phyloP scores from a whole-genome alignment of 2,113 vertebrate species.

The Lasiurus cinereus region DNA sequence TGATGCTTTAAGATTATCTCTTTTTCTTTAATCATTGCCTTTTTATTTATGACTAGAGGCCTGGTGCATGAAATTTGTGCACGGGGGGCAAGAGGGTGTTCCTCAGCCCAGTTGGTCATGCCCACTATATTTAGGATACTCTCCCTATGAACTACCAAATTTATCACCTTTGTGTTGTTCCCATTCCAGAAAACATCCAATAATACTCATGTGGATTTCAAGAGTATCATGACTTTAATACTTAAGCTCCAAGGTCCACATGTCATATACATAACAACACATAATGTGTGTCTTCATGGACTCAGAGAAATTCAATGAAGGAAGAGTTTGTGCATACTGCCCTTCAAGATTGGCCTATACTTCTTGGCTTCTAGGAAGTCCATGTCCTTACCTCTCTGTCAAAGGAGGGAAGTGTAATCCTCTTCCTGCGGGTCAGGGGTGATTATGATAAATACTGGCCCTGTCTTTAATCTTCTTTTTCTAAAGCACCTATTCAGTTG shows the following conservation, averaged over 20 bases:
- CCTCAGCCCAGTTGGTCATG: not conserved
- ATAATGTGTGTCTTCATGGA: not conserved
- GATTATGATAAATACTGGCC: not conserved
- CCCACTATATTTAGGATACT: not conserved
- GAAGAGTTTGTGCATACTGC: not conserved
- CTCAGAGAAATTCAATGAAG: not conserved
- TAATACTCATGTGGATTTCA: not conserved
- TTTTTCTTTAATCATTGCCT: no score
- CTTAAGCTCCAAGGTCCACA: not conserved
- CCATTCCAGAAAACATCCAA: not conserved
- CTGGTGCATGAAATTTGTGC: no score
- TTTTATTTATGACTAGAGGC: no score
- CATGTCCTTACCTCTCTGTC: not conserved
- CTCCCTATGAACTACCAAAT: not conserved
- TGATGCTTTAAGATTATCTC: no score
- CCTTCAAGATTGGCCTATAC: not conserved
- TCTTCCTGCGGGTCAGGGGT: not conserved
- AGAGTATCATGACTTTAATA: not conserved
- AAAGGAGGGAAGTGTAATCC: not conserved
- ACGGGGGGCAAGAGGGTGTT: no score
- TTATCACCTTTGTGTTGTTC: not conserved
- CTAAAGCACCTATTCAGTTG: not conserved
- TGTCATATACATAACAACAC: not conserved
- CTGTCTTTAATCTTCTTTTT: not conserved
- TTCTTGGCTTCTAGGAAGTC: not conserved